Conservation (phyloP, 2,797 vertebrate species). For the Lacerta viridis region DNA sequence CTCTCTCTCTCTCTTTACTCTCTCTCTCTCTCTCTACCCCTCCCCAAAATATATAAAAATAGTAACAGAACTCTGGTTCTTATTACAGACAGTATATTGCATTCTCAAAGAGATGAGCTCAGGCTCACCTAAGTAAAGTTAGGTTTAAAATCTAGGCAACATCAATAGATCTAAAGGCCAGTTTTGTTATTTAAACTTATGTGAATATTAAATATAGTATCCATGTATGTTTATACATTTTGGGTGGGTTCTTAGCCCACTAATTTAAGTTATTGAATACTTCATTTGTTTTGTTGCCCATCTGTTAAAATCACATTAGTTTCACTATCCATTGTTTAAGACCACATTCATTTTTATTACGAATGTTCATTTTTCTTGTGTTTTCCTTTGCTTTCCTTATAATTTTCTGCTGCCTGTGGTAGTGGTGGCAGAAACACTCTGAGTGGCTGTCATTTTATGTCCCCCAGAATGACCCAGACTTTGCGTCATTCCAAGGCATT, state of each 20-base stretch:
- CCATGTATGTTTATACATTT: background rate
- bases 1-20: no score
- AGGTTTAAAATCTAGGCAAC: background rate
- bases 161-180: background rate
- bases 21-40: no score
- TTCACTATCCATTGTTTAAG: background rate
- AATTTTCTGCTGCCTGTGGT: no score
- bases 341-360: background rate
- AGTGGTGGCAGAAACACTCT: no score
- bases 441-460: no score
- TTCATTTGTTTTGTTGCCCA: background rate
- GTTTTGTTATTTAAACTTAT: background rate
- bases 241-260: background rate
- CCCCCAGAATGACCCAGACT: no score
- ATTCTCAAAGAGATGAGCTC: background rate
- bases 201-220: background rate
- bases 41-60: background rate
- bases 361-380: background rate
- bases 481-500: no score
- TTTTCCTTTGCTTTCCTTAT: no score
- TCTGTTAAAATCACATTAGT: background rate
- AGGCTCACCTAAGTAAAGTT: background rate
- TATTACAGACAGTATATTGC: background rate
- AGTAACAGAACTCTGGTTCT: background rate
- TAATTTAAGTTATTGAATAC: background rate